These are phyloP conservation scores for Drosophila bocki DNA, from an alignment of 1,140 invertebrate species.

Conservation along the genomic window DNA sequence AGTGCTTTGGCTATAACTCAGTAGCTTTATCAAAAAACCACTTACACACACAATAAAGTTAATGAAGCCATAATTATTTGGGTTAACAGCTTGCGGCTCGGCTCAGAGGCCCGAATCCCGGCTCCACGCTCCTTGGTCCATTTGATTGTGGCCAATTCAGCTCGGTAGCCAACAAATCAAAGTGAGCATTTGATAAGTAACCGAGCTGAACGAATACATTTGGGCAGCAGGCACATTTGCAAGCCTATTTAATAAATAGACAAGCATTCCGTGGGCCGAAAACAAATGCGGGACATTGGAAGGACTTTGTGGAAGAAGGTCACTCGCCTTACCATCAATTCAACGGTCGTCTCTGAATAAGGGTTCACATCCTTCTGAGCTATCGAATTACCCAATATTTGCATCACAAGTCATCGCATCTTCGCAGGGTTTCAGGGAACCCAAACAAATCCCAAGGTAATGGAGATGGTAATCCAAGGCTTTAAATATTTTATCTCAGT, in stretches of 20 bases:
- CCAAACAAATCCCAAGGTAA: not conserved
- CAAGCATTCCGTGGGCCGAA: slow-evolving; percentile 47
- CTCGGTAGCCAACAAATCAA: slow-evolving; percentile 72
- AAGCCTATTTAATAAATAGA: slow-evolving; percentile 79
- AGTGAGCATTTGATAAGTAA: slow-evolving; percentile 64
- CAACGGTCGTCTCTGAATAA: slow-evolving; percentile 5
- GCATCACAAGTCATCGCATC: slow-evolving; percentile 25
- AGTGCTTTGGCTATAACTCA: slow-evolving; percentile 70
- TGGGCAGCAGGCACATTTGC: slow-evolving; percentile 59
- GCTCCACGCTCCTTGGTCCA: slow-evolving; percentile 28
- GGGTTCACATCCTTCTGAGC: slow-evolving; percentile 22
- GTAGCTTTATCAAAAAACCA: slow-evolving; percentile 81
- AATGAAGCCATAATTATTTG: slow-evolving; percentile 84
- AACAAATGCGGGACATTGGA: slow-evolving; percentile 33
- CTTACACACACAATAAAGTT: slow-evolving; percentile 82
- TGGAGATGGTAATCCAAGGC: not conserved
- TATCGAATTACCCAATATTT: slow-evolving; percentile 37
- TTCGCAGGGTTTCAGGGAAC: not conserved
- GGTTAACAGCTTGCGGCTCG: slow-evolving; percentile 79
- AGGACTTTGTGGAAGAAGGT: slow-evolving; percentile 11
- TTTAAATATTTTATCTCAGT: not conserved
- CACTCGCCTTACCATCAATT: slow-evolving; percentile 19
- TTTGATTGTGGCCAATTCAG: slow-evolving; percentile 64
- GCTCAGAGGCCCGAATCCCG: slow-evolving; percentile 24
- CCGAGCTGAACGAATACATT: slow-evolving; percentile 49